Evolutionary conservation across 2,797 vertebrate species (phyloP).

Genomic region (Danio aesculapii): DNA sequence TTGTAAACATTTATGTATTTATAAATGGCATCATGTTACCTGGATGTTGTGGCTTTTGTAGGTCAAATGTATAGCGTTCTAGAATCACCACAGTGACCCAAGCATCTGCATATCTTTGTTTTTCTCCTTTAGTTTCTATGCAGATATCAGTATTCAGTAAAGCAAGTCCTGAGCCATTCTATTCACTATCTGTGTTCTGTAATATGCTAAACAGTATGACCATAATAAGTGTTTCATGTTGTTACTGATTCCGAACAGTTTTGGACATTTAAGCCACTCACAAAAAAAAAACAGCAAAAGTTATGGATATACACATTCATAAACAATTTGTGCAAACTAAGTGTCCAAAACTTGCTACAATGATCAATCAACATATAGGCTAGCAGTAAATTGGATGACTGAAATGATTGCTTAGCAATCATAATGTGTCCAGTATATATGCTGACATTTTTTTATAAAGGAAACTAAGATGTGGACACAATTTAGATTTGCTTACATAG

Average conservation of each 20-base stretch:
- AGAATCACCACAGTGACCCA: constrained; percentile 5
- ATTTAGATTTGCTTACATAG: neutral
- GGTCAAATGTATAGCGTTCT: neutral
- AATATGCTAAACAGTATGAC: neutral
- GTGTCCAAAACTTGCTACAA: no score
- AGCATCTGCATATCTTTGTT: neutral
- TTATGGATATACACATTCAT: no score
- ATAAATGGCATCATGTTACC: constrained; percentile 59
- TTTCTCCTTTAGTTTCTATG: neutral
- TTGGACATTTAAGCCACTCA: neutral
- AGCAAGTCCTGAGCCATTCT: constrained; percentile 31
- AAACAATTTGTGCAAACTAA: no score
- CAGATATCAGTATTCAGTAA: constrained; percentile 15
- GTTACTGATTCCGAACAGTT: neutral
- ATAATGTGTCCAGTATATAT: neutral
- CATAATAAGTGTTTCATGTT: neutral
- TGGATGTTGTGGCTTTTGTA: neutral
- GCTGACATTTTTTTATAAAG: neutral
- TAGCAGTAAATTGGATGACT: neutral
- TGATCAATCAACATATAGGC: neutral
- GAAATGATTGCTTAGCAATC: neutral
- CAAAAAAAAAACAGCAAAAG: neutral
- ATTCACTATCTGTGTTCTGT: constrained; percentile 3
- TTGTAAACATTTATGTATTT: constrained; percentile 69
- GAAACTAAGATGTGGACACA: neutral